phyloP scores from a whole-genome alignment of 2,797 vertebrate species.

The Alexandromys oeconomus region DNA sequence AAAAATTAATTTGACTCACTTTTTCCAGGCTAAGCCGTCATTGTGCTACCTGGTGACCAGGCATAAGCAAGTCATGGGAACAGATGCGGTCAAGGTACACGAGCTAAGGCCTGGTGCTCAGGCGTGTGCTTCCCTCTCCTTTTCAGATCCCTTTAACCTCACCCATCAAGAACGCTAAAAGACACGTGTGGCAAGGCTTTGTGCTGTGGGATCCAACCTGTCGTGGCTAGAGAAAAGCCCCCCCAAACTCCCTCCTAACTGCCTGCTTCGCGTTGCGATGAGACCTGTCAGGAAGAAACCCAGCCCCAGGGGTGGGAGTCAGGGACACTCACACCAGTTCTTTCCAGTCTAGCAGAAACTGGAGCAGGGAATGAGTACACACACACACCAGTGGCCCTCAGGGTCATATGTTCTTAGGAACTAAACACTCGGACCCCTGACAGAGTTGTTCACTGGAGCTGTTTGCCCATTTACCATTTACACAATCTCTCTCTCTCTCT shows the following conservation, averaged over 20 bases:
- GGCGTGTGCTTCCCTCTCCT: constrained; percentile 18
- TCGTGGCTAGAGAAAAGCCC: not conserved
- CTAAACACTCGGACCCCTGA: not conserved
- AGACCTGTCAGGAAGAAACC: not conserved
- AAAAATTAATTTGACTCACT: constrained; percentile 70
- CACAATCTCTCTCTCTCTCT: not conserved
- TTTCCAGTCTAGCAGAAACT: not conserved
- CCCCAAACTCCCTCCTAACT: not conserved
- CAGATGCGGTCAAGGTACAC: constrained; percentile 28
- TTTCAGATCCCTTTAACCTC: not conserved
- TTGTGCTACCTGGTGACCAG: constrained; percentile 46
- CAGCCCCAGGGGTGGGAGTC: no score
- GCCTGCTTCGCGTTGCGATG: not conserved
- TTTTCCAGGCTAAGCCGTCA: constrained; percentile 60
- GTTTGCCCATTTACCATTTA: not conserved
- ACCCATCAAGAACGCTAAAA: constrained; percentile 7
- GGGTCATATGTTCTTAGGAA: not conserved
- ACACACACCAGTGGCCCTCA: not conserved
- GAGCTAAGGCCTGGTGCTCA: not conserved
- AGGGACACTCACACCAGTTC: not conserved
- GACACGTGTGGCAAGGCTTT: not conserved
- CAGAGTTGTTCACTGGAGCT: not conserved
- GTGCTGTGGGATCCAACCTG: not conserved
- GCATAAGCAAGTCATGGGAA: constrained; percentile 12
- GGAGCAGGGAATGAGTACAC: not conserved